Evolutionary conservation across 1,140 invertebrate species (phyloP).

Genomic region (Stegodyphus mimosarum): DNA sequence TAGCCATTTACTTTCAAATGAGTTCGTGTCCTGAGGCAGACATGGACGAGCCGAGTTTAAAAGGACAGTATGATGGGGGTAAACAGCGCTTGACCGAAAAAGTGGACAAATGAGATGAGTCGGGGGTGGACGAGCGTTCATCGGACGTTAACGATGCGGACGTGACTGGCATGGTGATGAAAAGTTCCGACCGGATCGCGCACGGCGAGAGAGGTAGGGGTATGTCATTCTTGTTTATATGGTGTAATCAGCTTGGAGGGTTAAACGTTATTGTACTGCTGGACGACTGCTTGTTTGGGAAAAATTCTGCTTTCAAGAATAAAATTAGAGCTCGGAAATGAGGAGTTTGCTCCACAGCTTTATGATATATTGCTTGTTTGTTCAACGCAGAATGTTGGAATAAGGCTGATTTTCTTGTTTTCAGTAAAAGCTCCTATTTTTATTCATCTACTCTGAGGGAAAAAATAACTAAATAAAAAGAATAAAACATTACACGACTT

Average conservation of each 20-base stretch:
- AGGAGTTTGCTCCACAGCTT: too few species aligned
- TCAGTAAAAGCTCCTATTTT: too few species aligned
- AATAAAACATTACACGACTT: too few species aligned
- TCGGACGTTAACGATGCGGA: constrained; percentile 8
- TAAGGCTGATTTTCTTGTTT: too few species aligned
- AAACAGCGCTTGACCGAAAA: constrained; percentile 41
- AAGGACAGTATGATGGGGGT: constrained; percentile 7
- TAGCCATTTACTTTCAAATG: background rate
- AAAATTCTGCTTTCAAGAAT: too few species aligned
- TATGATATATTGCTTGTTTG: too few species aligned
- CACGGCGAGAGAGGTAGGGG: background rate
- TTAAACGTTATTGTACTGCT: background rate
- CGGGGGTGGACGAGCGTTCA: constrained; percentile 18
- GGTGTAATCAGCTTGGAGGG: constrained; percentile 15
- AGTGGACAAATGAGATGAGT: constrained; percentile 27
- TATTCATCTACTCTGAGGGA: too few species aligned
- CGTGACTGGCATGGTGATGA: constrained; percentile 18
- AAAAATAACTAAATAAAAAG: too few species aligned
- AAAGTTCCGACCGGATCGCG: background rate
- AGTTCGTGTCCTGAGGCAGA: background rate
- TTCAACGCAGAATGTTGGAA: too few species aligned
- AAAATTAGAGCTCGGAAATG: too few species aligned
- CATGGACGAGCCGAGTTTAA: background rate
- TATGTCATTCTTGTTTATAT: background rate
- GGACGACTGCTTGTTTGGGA: background rate